Percentiles rank a stretch among this genome's conserved stretches.
phyloP scores from a whole-genome alignment of 2,797 vertebrate species.

The Xyrichtys novacula region DNA sequence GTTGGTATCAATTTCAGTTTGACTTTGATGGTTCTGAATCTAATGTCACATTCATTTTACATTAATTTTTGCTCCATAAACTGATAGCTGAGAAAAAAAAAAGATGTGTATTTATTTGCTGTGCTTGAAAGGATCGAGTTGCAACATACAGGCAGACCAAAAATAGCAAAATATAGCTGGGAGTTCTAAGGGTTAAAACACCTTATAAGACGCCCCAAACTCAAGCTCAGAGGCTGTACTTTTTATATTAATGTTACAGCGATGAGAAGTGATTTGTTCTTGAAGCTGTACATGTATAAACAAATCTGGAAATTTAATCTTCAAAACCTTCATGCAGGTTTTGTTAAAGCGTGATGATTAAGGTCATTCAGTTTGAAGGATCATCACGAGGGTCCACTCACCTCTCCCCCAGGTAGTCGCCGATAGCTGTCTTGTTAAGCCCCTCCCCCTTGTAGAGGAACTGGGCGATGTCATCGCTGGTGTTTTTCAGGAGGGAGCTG shows the following conservation, averaged over 20 bases:
- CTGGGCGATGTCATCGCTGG: constrained; percentile 92
- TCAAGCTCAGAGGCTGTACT: constrained; percentile 3
- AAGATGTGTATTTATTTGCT: no score
- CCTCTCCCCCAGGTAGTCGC: constrained; percentile 97
- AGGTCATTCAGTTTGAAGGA: not conserved
- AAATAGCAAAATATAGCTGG: no score
- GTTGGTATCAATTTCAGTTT: no score
- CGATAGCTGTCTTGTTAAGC: constrained; percentile 97
- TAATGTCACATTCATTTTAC: no score
- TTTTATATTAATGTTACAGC: not conserved
- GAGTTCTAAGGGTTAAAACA: constrained; percentile 27
- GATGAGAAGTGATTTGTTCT: not conserved
- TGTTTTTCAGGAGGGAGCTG: constrained; percentile 93
- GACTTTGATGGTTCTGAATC: no score
- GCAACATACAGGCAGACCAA: no score
- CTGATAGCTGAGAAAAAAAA: no score
- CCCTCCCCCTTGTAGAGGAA: constrained; percentile 96
- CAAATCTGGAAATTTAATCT: no score
- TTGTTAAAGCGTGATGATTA: no score
- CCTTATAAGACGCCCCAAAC: constrained; percentile 30
- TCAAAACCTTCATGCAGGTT: no score
- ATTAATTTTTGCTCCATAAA: no score
- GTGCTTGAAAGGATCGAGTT: no score
- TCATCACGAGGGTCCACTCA: constrained; percentile 42
- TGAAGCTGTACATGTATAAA: not conserved